These are phyloP conservation scores for Pteropus rufus DNA, from an alignment of 2,797 vertebrate species.

Conservation along the genomic window DNA sequence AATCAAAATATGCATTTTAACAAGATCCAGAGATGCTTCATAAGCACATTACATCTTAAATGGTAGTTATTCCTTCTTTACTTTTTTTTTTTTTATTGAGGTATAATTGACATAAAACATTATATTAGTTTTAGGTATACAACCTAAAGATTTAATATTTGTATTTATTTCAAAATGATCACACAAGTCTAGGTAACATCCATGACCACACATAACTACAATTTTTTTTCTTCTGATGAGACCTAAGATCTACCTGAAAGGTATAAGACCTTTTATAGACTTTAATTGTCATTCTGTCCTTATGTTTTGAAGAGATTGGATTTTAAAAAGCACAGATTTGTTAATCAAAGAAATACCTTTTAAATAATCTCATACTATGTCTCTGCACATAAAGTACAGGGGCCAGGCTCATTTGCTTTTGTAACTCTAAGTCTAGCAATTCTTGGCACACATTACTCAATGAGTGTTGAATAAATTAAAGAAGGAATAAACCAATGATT, in stretches of 20 bases:
- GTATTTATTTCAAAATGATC: neutral
- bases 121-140: neutral
- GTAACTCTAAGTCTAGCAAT: neutral
- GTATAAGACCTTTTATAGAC: neutral
- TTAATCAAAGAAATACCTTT: neutral
- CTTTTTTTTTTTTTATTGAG: neutral
- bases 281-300: neutral
- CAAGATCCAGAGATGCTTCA: neutral
- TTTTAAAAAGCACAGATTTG: neutral
- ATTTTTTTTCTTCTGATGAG: neutral
- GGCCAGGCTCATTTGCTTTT: neutral
- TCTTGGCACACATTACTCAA: neutral
- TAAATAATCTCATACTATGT: neutral
- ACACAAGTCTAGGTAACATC: neutral
- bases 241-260: neutral
- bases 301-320: neutral
- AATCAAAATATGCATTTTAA: neutral
- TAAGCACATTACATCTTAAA: neutral
- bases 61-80: neutral
- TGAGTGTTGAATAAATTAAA: neutral
- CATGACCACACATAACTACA: neutral
- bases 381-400: neutral
- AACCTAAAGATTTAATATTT: neutral
- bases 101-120: neutral
- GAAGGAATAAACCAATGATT: neutral